These are phyloP conservation scores for Varanus komodoensis DNA, from an alignment of 2,113 vertebrate species.

Conservation along the genomic window DNA sequence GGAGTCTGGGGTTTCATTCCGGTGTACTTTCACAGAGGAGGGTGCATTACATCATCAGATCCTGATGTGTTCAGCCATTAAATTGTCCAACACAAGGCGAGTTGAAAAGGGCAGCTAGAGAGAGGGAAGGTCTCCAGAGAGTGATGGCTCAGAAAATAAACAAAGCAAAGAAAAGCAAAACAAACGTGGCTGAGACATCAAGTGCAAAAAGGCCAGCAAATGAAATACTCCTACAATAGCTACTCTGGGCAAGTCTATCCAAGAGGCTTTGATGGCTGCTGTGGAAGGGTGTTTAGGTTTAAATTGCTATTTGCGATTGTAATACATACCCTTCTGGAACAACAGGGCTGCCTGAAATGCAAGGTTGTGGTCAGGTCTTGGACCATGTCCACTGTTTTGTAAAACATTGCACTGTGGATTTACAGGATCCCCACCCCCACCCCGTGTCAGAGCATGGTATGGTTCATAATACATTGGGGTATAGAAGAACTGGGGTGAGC, in stretches of 20 bases:
- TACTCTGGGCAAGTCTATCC: accelerated
- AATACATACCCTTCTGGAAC: accelerated
- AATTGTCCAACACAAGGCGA: neutral
- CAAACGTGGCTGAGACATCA: neutral
- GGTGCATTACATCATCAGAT: neutral
- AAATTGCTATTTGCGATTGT: accelerated
- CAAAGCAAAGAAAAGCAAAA: neutral
- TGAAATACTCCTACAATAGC: neutral
- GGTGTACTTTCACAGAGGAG: neutral
- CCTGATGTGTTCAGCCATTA: accelerated
- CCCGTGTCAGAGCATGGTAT: neutral
- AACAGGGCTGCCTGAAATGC: neutral
- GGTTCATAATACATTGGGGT: neutral
- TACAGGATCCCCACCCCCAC: neutral
- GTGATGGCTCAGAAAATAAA: accelerated
- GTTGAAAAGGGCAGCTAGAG: neutral
- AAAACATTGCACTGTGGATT: neutral
- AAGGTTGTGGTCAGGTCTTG: neutral
- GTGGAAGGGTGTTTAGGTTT: accelerated
- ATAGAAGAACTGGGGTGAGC: neutral
- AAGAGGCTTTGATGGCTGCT: accelerated
- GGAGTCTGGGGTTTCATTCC: neutral
- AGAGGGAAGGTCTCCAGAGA: neutral
- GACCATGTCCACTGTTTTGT: neutral
- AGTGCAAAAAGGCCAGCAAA: neutral